A percentile compares a stretch with the other conserved stretches of the same genome.
These are phyloP conservation scores for Aythya baeri DNA, from an alignment of 2,113 vertebrate species.

Conservation along the genomic window DNA sequence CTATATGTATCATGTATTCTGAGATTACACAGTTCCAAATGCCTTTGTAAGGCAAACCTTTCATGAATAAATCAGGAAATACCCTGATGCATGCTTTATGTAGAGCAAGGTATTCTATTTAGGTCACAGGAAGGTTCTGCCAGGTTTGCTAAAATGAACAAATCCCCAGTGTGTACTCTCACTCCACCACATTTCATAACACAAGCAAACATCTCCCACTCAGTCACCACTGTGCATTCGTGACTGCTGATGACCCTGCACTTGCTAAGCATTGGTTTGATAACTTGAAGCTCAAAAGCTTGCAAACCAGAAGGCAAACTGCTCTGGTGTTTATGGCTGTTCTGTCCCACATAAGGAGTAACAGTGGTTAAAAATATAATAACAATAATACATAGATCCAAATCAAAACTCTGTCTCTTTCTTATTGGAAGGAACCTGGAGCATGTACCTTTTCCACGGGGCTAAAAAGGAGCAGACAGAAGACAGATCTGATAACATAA, in stretches of 20 bases:
- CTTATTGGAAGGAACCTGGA: neutral
- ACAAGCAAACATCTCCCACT: conserved; percentile 72
- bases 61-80: conserved; percentile 88
- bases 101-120: conserved; percentile 86
- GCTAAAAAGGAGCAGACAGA: neutral
- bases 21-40: conserved; percentile 81
- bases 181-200: conserved; percentile 73
- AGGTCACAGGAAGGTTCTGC: conserved; percentile 84
- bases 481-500: neutral
- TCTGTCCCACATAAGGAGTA: neutral
- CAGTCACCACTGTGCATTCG: conserved; percentile 26
- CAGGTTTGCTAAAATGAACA: conserved; percentile 84
- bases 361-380: neutral
- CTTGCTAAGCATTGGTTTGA: conserved; percentile 50
- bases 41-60: conserved; percentile 85
- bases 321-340: neutral
- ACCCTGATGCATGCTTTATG: conserved; percentile 84
- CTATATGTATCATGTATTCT: conserved; percentile 82
- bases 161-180: conserved; percentile 77
- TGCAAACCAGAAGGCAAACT: conserved; percentile 33
- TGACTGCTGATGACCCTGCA: conserved; percentile 62
- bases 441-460: neutral
- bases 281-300: conserved; percentile 43
- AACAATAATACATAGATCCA: neutral
- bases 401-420: neutral